Conservation (phyloP, 2,797 vertebrate species). For the Thaleichthys pacificus region DNA sequence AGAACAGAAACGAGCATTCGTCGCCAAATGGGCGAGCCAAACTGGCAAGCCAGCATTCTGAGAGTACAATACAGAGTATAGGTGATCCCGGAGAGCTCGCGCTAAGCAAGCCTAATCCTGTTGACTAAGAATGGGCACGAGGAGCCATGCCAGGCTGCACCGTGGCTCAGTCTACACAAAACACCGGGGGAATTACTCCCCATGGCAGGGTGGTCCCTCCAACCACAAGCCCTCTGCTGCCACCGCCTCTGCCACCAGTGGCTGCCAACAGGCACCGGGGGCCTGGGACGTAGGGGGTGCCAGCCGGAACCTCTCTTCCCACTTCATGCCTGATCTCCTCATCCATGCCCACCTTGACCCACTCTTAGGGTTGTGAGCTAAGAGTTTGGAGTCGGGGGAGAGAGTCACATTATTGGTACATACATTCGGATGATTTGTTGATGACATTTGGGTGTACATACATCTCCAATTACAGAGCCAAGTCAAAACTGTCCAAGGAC, state of each 20-base stretch:
- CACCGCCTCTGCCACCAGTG: constrained; percentile 14
- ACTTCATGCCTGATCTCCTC: too few species aligned
- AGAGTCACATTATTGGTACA: too few species aligned
- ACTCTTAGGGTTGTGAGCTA: too few species aligned
- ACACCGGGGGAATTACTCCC: constrained; percentile 70
- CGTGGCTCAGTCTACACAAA: constrained; percentile 65
- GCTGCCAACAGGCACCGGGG: constrained; percentile 64
- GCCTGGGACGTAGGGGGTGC: constrained; percentile 46
- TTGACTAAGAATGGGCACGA: constrained; percentile 78
- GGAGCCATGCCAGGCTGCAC: constrained; percentile 73
- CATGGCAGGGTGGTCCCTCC: constrained; percentile 69
- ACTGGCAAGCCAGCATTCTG: constrained; percentile 71
- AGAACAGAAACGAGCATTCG: constrained; percentile 42
- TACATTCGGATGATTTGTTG: too few species aligned
- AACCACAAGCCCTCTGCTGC: constrained; percentile 37
- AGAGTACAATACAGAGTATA: constrained; percentile 72
- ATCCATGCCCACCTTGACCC: too few species aligned
- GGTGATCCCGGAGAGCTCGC: constrained; percentile 76
- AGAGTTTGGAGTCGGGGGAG: too few species aligned
- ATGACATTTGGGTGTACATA: too few species aligned
- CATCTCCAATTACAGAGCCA: too few species aligned
- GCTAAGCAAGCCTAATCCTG: constrained; percentile 82
- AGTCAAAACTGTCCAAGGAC: too few species aligned
- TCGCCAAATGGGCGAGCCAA: constrained; percentile 70
- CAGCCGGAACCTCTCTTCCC: constrained; percentile 32